Evolutionary conservation across 2,797 vertebrate genomes (phyloP).

Genomic region (Peromyscus attwateri): DNA sequence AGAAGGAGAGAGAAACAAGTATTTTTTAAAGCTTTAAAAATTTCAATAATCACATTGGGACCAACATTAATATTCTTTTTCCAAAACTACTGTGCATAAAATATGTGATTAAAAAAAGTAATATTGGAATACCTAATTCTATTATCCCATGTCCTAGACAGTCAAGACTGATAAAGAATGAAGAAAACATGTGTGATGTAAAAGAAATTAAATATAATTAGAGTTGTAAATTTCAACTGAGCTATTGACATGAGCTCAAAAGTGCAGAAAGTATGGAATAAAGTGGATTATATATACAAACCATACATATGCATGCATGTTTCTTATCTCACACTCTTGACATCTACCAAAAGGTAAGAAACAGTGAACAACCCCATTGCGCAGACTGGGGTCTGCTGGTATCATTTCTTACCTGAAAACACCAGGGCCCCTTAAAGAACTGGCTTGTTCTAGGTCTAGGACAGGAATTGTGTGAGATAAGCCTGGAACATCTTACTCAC

Average conservation of each 20-base stretch:
- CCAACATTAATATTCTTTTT: neutral
- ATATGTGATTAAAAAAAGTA: neutral
- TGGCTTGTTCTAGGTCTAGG: neutral
- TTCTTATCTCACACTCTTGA: neutral
- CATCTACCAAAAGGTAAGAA: conserved; percentile 24
- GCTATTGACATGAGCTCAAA: neutral
- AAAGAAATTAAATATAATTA: neutral
- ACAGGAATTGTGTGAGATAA: neutral
- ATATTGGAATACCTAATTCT: neutral
- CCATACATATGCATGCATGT: neutral
- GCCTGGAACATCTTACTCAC: neutral
- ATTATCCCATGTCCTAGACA: neutral
- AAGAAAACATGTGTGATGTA: neutral
- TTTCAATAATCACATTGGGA: neutral
- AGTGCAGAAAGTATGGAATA: neutral
- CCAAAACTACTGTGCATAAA: neutral
- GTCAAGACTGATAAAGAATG: neutral
- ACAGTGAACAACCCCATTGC: neutral
- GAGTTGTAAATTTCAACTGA: neutral
- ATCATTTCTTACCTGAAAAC: neutral
- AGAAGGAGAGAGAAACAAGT: neutral
- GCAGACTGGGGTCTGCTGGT: neutral
- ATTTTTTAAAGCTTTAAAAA: neutral
- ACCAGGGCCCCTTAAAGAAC: neutral
- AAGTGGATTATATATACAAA: neutral